These are phyloP conservation scores for Panopea generosa DNA, from an alignment of 2,888 invertebrate species.

Conservation along the genomic window DNA sequence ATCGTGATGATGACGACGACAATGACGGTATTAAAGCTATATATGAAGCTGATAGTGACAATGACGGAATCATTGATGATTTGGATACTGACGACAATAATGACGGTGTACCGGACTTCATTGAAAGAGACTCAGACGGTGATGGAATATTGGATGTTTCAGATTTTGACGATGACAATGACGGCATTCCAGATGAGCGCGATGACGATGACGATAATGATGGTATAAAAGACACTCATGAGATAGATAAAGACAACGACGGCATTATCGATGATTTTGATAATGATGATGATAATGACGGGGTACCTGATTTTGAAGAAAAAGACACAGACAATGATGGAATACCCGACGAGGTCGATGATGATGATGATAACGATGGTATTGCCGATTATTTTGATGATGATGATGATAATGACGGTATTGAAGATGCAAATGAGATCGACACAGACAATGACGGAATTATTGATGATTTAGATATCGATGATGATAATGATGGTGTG, in stretches of 20 bases:
- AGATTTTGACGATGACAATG: constrained; percentile 70
- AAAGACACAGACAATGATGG: constrained; percentile 74
- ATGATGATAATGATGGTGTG: constrained; percentile 79
- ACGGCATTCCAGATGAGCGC: constrained; percentile 72
- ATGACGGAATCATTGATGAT: constrained; percentile 80
- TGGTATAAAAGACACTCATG: constrained; percentile 72
- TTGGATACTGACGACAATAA: constrained; percentile 79
- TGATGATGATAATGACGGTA: constrained; percentile 76
- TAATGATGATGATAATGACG: constrained; percentile 75
- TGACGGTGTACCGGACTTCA: constrained; percentile 73
- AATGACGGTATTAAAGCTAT: constrained; percentile 81
- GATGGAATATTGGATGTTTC: constrained; percentile 76
- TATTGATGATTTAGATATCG: constrained; percentile 77
- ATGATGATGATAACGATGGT: constrained; percentile 73
- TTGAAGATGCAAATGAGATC: constrained; percentile 73
- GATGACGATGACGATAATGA: constrained; percentile 64
- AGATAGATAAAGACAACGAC: constrained; percentile 73
- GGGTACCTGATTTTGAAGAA: constrained; percentile 74
- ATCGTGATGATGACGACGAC: constrained; percentile 72
- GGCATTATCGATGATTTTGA: constrained; percentile 73
- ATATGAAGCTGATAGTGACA: constrained; percentile 69
- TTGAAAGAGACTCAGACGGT: constrained; percentile 76
- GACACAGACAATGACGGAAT: constrained; percentile 81
- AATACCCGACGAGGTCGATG: constrained; percentile 70
- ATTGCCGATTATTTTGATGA: constrained; percentile 72